Evolutionary conservation across 2,797 vertebrate genomes (phyloP).

Genomic region (Rhinichthys osculus): DNA sequence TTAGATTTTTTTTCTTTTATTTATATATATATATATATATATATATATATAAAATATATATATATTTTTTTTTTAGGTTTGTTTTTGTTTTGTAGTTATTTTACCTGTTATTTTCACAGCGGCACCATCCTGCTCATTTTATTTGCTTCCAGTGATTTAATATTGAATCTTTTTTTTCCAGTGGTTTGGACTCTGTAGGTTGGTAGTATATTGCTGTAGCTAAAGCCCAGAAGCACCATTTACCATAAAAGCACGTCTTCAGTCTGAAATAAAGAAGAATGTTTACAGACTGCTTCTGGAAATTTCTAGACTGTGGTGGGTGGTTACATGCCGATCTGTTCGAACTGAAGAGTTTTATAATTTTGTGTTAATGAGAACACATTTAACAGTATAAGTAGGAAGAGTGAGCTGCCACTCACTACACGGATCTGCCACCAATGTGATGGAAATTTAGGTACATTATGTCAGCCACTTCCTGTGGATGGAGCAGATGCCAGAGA

Average conservation of each 20-base stretch:
- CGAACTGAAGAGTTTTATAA: constrained; percentile 34
- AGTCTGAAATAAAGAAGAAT: constrained; percentile 16
- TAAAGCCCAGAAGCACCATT: constrained; percentile 26
- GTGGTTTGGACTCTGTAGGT: constrained; percentile 9
- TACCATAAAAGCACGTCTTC: constrained; percentile 14
- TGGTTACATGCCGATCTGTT: constrained; percentile 33
- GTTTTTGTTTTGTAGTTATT: background rate
- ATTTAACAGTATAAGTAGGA: constrained; percentile 16
- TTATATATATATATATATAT: no score
- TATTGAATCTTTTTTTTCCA: constrained; percentile 12
- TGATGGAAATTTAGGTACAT: constrained; percentile 54
- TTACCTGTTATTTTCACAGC: background rate
- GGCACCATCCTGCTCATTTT: background rate
- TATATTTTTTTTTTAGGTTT: no score
- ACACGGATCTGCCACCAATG: constrained; percentile 45
- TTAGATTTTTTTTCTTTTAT: background rate
- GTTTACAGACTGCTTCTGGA: constrained; percentile 59
- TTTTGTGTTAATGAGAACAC: constrained; percentile 33
- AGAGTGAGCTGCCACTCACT: constrained; percentile 35
- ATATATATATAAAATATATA: no score
- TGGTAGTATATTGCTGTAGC: constrained; percentile 26
- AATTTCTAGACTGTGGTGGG: constrained; percentile 22
- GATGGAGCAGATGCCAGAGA: constrained; percentile 18
- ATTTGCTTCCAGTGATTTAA: constrained; percentile 6
- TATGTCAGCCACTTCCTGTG: constrained; percentile 48